Evolutionary conservation across 2,113 vertebrate species (phyloP).

Genomic region (Equus przewalskii): DNA sequence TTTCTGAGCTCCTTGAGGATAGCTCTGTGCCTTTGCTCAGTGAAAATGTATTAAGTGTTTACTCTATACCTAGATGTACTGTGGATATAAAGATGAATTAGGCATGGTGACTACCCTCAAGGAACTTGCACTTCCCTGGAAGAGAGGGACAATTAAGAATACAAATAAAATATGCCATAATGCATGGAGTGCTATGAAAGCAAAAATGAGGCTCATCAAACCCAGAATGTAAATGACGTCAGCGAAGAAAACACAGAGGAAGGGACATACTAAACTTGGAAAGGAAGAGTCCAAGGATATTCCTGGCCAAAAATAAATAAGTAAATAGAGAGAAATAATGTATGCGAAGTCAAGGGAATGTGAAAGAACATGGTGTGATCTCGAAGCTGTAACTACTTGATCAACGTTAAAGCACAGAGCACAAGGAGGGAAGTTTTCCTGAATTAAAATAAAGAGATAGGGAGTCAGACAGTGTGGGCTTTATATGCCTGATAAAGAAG

Average conservation of each 20-base stretch:
- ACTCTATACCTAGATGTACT: not conserved
- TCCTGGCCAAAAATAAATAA: not conserved
- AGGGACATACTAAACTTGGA: not conserved
- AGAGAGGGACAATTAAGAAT: not conserved
- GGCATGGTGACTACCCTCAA: no score
- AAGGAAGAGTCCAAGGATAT: not conserved
- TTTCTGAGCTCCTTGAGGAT: not conserved
- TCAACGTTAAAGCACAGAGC: not conserved
- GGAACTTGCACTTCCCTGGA: not conserved
- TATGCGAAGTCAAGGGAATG: not conserved
- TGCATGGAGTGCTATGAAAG: rapidly evolving
- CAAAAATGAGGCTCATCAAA: not conserved
- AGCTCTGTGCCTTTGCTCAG: not conserved
- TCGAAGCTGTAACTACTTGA: not conserved
- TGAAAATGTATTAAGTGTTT: not conserved
- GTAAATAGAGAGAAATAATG: not conserved
- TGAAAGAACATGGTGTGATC: not conserved
- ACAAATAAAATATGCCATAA: not conserved
- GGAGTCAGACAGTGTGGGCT: rapidly evolving
- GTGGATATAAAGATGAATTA: not conserved
- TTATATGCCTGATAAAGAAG: not conserved
- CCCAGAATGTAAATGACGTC: not conserved
- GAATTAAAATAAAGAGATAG: not conserved
- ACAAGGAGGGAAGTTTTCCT: not conserved
- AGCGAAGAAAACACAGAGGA: not conserved